These are phyloP conservation scores for Xanthostigma xanthostigma DNA, from an alignment of 2,888 invertebrate genomes.

Conservation along the genomic window DNA sequence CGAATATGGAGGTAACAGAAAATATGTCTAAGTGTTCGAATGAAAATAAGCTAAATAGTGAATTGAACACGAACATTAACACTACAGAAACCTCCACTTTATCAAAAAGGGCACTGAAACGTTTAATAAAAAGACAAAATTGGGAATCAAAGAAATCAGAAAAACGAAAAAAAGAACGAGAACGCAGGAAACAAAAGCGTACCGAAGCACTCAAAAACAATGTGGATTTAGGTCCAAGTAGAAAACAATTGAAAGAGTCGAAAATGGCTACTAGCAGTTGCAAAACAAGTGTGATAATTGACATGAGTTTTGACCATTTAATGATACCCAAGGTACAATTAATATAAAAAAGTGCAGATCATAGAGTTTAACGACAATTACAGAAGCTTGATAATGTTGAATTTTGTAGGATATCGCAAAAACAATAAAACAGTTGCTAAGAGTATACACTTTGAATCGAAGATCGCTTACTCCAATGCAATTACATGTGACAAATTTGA, in stretches of 20 bases:
- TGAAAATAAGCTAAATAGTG: too few species aligned
- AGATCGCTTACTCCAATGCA: slow-evolving; percentile 65
- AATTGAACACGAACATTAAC: too few species aligned
- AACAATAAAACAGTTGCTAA: slow-evolving; percentile 76
- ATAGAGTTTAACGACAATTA: background rate
- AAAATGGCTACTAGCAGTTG: slow-evolving; percentile 53
- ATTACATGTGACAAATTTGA: slow-evolving; percentile 68
- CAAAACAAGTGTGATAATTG: slow-evolving; percentile 62
- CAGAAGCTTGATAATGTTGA: background rate
- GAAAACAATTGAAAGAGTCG: slow-evolving; percentile 63
- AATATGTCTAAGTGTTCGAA: too few species aligned
- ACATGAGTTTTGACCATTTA: slow-evolving; percentile 78
- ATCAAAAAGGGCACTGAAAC: slow-evolving; percentile 28
- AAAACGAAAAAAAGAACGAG: slow-evolving; percentile 57
- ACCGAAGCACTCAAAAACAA: slow-evolving; percentile 55
- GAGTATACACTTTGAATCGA: slow-evolving; percentile 84
- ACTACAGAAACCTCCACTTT: background rate
- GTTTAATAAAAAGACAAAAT: slow-evolving; percentile 51
- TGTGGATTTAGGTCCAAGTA: slow-evolving; percentile 56
- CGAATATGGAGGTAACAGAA: too few species aligned
- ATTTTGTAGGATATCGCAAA: slow-evolving; percentile 57
- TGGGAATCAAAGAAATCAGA: slow-evolving; percentile 55
- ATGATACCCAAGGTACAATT: slow-evolving; percentile 51
- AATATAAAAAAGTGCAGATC: background rate
- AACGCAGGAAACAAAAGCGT: slow-evolving; percentile 52